Percentiles rank a stretch among this genome's conserved stretches.
Conservation (phyloP, 2,888 invertebrate genomes). For the Pristionchus arcanus region DNA sequence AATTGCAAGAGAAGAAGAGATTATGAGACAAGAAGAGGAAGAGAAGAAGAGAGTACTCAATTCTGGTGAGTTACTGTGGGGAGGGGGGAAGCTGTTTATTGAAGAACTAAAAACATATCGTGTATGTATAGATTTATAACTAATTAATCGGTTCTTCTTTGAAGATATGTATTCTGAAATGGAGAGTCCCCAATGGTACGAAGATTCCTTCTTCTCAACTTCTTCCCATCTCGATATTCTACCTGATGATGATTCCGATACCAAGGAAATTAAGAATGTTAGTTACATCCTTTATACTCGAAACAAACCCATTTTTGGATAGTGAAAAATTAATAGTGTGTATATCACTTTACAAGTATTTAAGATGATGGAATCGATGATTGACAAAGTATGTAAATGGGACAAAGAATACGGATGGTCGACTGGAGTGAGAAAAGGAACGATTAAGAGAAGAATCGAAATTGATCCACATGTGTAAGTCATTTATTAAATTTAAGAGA, state of each 20-base stretch:
- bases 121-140: neutral
- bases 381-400: slow-evolving; percentile 69
- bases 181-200: slow-evolving; percentile 1
- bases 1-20: slow-evolving; percentile 67
- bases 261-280: slow-evolving; percentile 42
- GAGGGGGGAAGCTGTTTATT: no score
- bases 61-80: neutral
- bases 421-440: slow-evolving; percentile 25
- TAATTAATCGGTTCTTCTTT: neutral
- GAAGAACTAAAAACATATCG: no score
- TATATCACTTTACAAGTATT: neutral
- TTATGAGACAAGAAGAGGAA: slow-evolving; percentile 63
- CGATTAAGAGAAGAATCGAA: slow-evolving; percentile 33
- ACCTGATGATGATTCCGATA: slow-evolving; percentile 15
- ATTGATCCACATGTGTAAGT: slow-evolving; percentile 46
- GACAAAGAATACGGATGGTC: slow-evolving; percentile 70
- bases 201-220: neutral
- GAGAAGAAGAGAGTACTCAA: slow-evolving; percentile 35
- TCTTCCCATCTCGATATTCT: slow-evolving; percentile 38
- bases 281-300: neutral
- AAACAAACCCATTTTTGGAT: neutral
- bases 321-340: neutral
- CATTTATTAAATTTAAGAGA: neutral
- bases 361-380: slow-evolving; percentile 65
- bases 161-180: slow-evolving; percentile 23